Percentiles rank a stretch among this genome's conserved stretches.
Evolutionary conservation across 2,888 invertebrate species (phyloP).

Genomic region (Tridacna gigas): DNA sequence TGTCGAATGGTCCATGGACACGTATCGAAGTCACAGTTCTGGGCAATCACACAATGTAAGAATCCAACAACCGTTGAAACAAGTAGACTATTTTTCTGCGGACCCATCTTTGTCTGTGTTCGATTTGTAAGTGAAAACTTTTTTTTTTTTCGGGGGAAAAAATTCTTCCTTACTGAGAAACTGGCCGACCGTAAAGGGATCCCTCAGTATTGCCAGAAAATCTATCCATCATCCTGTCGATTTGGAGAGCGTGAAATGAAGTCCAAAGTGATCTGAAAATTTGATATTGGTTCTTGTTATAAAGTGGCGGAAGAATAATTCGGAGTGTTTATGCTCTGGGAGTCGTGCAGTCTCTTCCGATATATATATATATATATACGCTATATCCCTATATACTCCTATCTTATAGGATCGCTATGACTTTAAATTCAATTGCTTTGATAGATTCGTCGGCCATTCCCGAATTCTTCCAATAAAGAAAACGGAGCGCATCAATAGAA

Average conservation of each 20-base stretch:
- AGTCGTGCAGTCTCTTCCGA: neutral
- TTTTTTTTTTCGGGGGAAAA: neutral
- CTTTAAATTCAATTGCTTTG: neutral
- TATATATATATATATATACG: no score
- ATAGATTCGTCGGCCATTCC: neutral
- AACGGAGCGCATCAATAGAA: neutral
- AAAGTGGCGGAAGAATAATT: neutral
- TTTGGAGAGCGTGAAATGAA: neutral
- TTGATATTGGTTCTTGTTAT: constrained; percentile 21
- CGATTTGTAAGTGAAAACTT: neutral
- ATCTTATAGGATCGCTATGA: neutral
- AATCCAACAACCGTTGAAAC: neutral
- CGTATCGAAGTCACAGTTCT: constrained; percentile 20
- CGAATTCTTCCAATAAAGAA: neutral
- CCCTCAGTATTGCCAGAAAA: constrained; percentile 2
- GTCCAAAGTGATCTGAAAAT: constrained; percentile 3
- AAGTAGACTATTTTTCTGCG: neutral
- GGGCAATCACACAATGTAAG: neutral
- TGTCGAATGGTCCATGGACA: constrained; percentile 19
- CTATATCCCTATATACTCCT: neutral
- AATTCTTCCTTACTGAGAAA: neutral
- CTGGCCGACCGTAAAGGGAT: constrained; percentile 1
- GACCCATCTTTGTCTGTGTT: constrained; percentile 1
- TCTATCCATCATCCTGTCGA: constrained; percentile 10
- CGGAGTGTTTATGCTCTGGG: neutral